phyloP scores from a whole-genome alignment of 2,888 invertebrate species.

The Epinotia brunnichana region DNA sequence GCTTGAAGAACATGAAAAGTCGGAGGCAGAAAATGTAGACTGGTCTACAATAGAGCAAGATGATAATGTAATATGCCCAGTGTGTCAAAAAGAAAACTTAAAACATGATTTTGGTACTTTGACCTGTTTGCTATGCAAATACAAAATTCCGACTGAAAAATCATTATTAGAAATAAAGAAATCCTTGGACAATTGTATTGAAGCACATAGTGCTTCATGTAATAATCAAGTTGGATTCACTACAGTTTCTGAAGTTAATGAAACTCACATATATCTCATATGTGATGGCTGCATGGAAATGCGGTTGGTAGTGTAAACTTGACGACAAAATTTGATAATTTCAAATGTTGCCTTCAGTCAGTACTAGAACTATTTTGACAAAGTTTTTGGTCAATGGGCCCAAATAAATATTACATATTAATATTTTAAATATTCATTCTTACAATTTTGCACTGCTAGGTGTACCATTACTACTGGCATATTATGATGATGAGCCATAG shows the following conservation, averaged over 20 bases:
- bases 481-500: no score
- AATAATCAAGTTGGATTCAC: conserved; percentile 63
- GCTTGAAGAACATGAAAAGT: conserved; percentile 73
- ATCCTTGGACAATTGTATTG: conserved; percentile 59
- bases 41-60: conserved; percentile 71
- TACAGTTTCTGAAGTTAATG: conserved; percentile 61
- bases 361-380: conserved; percentile 3
- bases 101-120: conserved; percentile 52
- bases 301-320: conserved; percentile 57
- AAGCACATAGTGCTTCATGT: conserved; percentile 65
- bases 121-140: conserved; percentile 69
- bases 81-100: conserved; percentile 77
- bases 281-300: conserved; percentile 73
- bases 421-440: neutral
- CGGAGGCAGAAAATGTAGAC: conserved; percentile 67
- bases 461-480: no score
- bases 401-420: neutral
- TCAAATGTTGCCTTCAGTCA: neutral
- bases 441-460: neutral
- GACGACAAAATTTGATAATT: neutral
- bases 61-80: conserved; percentile 77
- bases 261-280: conserved; percentile 70
- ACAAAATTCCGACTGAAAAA: conserved; percentile 59
- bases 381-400: neutral
- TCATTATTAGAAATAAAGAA: conserved; percentile 62